Conservation (phyloP, 23 tunicate genomes). For the Phallusia fumigata region DNA sequence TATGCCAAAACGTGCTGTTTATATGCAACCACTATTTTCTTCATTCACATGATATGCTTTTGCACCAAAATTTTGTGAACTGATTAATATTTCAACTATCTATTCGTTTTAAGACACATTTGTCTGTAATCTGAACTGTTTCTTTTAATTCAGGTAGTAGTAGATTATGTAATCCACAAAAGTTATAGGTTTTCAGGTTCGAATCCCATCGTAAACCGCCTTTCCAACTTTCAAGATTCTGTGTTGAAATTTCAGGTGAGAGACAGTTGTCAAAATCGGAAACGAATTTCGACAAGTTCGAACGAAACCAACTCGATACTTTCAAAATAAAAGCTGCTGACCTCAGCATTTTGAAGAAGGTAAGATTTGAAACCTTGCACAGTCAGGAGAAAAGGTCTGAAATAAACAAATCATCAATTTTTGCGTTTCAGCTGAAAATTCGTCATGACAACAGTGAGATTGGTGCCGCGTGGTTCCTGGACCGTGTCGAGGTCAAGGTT, state of each 20-base stretch:
- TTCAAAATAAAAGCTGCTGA: constrained; percentile 89
- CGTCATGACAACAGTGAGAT: constrained; percentile 89
- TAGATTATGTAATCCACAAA: neutral
- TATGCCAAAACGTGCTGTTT: too few relatives aligned
- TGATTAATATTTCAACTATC: too few relatives aligned
- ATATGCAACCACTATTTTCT: too few relatives aligned
- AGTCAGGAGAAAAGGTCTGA: too few relatives aligned
- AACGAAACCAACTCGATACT: constrained; percentile 77
- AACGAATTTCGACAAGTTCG: constrained; percentile 90
- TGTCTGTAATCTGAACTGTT: too few relatives aligned
- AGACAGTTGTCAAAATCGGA: constrained; percentile 73
- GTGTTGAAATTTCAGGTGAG: constrained; percentile 53
- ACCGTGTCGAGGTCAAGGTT: constrained; percentile 67
- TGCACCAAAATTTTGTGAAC: too few relatives aligned
- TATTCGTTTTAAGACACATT: too few relatives aligned
- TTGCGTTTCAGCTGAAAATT: constrained; percentile 72
- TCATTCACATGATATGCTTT: too few relatives aligned
- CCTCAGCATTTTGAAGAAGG: constrained; percentile 83
- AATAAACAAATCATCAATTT: too few relatives aligned
- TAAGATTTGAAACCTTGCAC: too few relatives aligned
- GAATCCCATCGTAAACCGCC: neutral
- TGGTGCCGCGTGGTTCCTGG: constrained; percentile 92
- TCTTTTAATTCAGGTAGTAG: too few relatives aligned
- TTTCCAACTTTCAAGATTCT: neutral
- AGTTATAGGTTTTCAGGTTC: neutral